These are phyloP conservation scores for Torymus auratus DNA, from an alignment of 2,888 invertebrate genomes.

Conservation along the genomic window DNA sequence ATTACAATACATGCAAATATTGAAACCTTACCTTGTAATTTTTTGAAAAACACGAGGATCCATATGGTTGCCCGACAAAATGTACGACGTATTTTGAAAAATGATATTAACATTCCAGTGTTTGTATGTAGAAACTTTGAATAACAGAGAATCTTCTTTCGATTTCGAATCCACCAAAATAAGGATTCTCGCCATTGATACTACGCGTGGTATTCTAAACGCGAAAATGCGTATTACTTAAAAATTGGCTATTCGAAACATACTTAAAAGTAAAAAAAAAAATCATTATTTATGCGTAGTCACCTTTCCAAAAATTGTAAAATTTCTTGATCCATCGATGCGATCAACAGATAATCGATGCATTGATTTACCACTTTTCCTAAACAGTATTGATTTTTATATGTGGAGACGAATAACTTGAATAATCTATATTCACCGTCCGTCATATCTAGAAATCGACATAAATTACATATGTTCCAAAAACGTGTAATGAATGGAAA, in stretches of 20 bases:
- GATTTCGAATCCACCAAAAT: constrained; percentile 11
- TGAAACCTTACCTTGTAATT: constrained; percentile 9
- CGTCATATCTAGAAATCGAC: constrained; percentile 10
- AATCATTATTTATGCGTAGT: neutral
- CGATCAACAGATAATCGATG: constrained; percentile 31
- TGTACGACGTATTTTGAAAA: constrained; percentile 4
- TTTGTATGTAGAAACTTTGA: constrained; percentile 23
- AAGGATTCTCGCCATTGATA: constrained; percentile 57
- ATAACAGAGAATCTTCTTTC: neutral
- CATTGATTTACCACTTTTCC: neutral
- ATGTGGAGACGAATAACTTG: constrained; percentile 5
- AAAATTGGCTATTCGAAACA: neutral
- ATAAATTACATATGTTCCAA: too few relatives aligned
- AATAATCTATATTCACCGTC: neutral
- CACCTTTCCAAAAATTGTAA: constrained; percentile 22
- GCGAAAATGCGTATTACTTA: neutral
- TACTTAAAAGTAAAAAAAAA: neutral
- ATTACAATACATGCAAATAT: too few relatives aligned
- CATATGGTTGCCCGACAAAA: constrained; percentile 26
- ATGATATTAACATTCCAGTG: constrained; percentile 18
- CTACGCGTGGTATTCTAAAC: constrained; percentile 64
- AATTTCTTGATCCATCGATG: constrained; percentile 1
- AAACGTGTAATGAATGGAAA: too few relatives aligned
- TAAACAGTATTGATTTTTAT: constrained; percentile 11
- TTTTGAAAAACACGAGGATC: constrained; percentile 14